phyloP scores from a whole-genome alignment of 1,140 invertebrate genomes.

The Drosophila gunungcola region DNA sequence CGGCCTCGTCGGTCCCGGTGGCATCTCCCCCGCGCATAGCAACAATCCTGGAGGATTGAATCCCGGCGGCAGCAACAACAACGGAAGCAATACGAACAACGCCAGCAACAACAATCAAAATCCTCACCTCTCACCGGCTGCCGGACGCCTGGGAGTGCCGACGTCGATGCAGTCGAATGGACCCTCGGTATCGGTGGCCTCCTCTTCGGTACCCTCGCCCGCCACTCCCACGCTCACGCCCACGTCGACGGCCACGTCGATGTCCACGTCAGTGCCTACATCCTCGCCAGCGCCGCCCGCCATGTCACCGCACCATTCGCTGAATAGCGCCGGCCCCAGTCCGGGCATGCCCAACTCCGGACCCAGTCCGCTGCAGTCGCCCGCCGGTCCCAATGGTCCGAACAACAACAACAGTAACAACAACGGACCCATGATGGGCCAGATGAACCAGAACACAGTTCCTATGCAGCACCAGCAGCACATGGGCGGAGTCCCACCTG shows the following conservation, averaged over 20 bases:
- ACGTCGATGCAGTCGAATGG: constrained; percentile 75
- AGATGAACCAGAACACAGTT: constrained; percentile 80
- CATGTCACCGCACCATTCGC: constrained; percentile 79
- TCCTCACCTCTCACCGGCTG: constrained; percentile 71
- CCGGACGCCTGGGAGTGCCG: constrained; percentile 70
- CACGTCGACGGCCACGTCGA: constrained; percentile 51
- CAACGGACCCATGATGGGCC: constrained; percentile 76
- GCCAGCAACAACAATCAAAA: constrained; percentile 80
- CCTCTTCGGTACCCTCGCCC: constrained; percentile 51
- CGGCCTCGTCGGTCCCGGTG: constrained; percentile 62
- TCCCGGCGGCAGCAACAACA: constrained; percentile 61
- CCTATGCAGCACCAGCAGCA: constrained; percentile 80
- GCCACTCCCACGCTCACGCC: constrained; percentile 48
- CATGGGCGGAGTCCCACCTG: constrained; percentile 58
- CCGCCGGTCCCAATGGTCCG: constrained; percentile 82
- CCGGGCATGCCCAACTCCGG: constrained; percentile 72
- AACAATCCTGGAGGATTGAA: constrained; percentile 47
- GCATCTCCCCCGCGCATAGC: constrained; percentile 65
- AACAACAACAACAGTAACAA: constrained; percentile 82
- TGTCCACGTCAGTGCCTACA: constrained; percentile 82
- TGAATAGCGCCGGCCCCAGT: constrained; percentile 76
- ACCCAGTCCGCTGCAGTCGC: constrained; percentile 78
- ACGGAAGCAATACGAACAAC: constrained; percentile 69
- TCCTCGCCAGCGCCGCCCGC: constrained; percentile 82
- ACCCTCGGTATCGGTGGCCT: constrained; percentile 43